Percentiles rank a stretch among this genome's conserved stretches.
These are phyloP conservation scores for Silurus aristotelis DNA, from an alignment of 2,797 vertebrate species.

Conservation along the genomic window DNA sequence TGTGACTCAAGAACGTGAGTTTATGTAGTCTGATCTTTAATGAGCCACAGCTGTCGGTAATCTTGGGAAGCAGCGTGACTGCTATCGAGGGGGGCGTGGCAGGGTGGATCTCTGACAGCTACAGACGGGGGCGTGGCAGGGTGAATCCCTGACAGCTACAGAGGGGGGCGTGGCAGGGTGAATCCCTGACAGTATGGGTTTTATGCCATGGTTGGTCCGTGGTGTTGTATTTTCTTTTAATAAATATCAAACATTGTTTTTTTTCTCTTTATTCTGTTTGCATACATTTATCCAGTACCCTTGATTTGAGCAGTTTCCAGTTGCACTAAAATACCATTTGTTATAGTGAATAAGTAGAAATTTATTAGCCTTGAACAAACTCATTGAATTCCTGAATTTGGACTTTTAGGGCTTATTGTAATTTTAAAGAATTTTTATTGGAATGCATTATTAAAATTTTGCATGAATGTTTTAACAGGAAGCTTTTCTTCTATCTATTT, in stretches of 20 bases:
- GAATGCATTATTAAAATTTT: constrained; percentile 34
- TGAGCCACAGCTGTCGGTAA: no score
- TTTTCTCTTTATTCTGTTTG: constrained; percentile 10
- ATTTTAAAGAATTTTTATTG: constrained; percentile 48
- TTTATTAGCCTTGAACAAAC: constrained; percentile 42
- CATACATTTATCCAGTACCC: constrained; percentile 31
- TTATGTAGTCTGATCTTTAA: no score
- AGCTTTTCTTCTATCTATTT: constrained; percentile 42
- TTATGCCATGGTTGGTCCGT: neutral
- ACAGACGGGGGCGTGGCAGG: no score
- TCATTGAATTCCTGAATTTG: constrained; percentile 53
- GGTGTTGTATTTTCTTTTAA: neutral
- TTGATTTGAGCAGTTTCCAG: constrained; percentile 52
- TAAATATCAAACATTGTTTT: neutral
- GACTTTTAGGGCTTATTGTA: constrained; percentile 61
- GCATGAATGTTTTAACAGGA: constrained; percentile 52
- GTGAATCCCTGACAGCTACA: no score
- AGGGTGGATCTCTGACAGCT: no score
- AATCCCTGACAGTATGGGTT: neutral
- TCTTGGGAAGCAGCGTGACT: no score
- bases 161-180: no score
- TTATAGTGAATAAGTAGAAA: constrained; percentile 55
- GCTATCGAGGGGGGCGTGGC: no score
- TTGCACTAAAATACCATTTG: constrained; percentile 65
- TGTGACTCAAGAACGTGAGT: no score